These are phyloP conservation scores for Geococcyx californianus DNA, from an alignment of 2,113 vertebrate genomes.

Conservation along the genomic window DNA sequence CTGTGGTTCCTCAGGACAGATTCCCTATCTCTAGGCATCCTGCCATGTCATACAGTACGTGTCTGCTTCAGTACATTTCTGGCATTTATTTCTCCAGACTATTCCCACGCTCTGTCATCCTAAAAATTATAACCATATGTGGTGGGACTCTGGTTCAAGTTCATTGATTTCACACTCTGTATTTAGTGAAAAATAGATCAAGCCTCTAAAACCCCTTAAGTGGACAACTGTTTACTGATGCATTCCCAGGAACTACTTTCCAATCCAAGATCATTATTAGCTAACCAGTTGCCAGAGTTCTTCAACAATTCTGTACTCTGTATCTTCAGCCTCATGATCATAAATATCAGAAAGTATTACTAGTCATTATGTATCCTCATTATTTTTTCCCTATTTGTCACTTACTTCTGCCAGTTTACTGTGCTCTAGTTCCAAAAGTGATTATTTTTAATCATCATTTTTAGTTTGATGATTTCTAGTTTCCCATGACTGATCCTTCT, in stretches of 20 bases:
- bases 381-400: background rate
- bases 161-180: background rate
- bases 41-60: rapidly evolving
- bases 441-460: background rate
- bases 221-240: background rate
- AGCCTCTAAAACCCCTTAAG: background rate
- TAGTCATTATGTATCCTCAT: background rate
- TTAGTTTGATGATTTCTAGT: background rate
- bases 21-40: background rate
- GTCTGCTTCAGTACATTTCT: background rate
- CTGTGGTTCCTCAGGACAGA: background rate
- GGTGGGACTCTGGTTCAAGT: background rate
- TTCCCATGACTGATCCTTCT: background rate
- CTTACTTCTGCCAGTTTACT: background rate
- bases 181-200: background rate
- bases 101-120: background rate
- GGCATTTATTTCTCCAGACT: background rate
- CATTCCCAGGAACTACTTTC: background rate
- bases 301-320: background rate
- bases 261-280: background rate
- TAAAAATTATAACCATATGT: background rate
- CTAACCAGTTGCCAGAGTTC: background rate
- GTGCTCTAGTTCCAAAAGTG: background rate
- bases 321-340: background rate
- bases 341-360: background rate